Evolutionary conservation across 2,888 invertebrate species (phyloP).

Genomic region (Scrobipalpa atriplicella): DNA sequence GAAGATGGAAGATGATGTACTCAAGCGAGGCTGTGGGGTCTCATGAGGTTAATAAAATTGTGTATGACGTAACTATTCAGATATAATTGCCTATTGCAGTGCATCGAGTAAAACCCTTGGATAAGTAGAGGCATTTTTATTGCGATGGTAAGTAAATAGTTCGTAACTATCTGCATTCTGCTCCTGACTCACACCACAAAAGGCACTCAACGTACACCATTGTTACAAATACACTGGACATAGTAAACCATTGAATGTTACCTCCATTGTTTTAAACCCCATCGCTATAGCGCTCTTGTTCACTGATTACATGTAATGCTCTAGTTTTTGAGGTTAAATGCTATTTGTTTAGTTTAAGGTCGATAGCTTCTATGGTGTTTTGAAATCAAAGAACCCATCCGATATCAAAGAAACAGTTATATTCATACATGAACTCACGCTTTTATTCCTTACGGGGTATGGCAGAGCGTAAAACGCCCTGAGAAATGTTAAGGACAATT

Average conservation of each 20-base stretch:
- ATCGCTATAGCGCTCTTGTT: not conserved
- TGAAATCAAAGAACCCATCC: not conserved
- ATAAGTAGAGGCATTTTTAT: no score
- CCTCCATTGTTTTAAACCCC: constrained; percentile 36
- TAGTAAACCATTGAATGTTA: constrained; percentile 34
- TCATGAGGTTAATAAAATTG: no score
- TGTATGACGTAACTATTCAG: no score
- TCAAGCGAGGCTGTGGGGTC: no score
- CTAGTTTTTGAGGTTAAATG: constrained; percentile 15
- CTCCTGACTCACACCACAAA: not conserved
- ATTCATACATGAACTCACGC: not conserved
- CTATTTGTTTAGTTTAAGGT: constrained; percentile 14
- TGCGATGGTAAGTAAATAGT: not conserved
- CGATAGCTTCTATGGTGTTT: not conserved
- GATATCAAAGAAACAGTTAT: no score
- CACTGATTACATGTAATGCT: constrained; percentile 15
- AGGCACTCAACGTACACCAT: constrained; percentile 37
- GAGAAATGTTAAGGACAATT: not conserved
- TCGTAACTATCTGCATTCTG: not conserved
- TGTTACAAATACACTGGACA: constrained; percentile 45
- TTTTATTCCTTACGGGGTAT: not conserved
- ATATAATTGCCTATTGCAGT: no score
- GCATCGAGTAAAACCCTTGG: no score
- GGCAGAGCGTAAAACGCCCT: not conserved
- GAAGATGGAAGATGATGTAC: no score